Percentiles rank a stretch among this genome's conserved stretches.
These are phyloP conservation scores for Armadillidium nasatum DNA, from an alignment of 1,140 invertebrate genomes.

Conservation along the genomic window DNA sequence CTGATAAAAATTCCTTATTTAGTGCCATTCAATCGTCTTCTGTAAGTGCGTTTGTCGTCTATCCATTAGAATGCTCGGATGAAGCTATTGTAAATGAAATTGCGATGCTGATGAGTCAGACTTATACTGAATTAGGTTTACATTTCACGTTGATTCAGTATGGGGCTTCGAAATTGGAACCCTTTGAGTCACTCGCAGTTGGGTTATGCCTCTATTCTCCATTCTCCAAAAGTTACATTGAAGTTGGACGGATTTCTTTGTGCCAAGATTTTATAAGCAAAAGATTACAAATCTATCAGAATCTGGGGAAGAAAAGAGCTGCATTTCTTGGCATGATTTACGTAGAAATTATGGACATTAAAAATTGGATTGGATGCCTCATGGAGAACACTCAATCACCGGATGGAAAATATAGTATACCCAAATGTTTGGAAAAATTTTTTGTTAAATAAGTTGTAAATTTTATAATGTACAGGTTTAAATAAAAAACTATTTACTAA, in stretches of 20 bases:
- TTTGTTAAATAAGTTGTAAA: no score
- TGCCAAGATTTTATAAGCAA: constrained; percentile 10
- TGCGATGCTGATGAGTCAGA: not conserved
- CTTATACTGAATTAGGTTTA: not conserved
- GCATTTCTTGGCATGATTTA: not conserved
- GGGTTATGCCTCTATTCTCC: not conserved
- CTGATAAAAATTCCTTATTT: not conserved
- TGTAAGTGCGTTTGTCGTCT: not conserved
- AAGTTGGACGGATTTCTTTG: not conserved
- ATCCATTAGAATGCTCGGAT: not conserved
- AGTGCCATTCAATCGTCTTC: not conserved
- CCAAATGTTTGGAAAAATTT: not conserved
- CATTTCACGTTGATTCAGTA: not conserved
- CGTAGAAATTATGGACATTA: not conserved
- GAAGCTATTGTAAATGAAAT: constrained; percentile 1
- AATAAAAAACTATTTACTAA: no score
- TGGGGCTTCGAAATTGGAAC: constrained; percentile 2
- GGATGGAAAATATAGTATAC: not conserved
- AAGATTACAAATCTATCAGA: not conserved
- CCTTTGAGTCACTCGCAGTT: not conserved
- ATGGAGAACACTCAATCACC: not conserved
- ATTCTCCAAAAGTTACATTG: not conserved
- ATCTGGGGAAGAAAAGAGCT: not conserved
- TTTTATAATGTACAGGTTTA: no score
- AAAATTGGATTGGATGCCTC: not conserved